Percentiles rank a stretch among this genome's conserved stretches.
Conservation (phyloP, 2,113 vertebrate genomes). For the Chamaea fasciata region DNA sequence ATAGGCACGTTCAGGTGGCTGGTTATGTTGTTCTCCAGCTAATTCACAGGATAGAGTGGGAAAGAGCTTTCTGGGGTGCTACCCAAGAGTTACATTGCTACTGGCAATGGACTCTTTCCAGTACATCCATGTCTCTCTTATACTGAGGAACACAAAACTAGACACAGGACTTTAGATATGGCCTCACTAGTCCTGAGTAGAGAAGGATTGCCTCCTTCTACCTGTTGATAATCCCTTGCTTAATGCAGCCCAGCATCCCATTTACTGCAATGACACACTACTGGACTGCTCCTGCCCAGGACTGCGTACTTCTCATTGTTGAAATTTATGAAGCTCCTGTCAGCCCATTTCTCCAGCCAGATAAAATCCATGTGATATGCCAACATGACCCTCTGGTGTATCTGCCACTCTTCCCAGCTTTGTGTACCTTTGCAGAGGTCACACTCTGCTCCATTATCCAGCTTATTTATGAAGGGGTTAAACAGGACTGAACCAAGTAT, state of each 20-base stretch:
- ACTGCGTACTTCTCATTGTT: neutral
- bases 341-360: neutral
- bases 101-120: neutral
- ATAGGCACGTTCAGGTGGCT: neutral
- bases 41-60: neutral
- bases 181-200: neutral
- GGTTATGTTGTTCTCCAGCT: neutral
- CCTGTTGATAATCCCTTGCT: neutral
- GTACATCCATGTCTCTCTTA: neutral
- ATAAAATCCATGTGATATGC: neutral
- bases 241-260: neutral
- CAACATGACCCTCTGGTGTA: neutral
- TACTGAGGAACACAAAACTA: neutral
- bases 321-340: neutral
- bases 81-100: neutral
- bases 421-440: neutral
- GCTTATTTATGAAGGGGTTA: neutral
- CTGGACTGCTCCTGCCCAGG: neutral
- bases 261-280: neutral
- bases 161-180: neutral
- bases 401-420: neutral
- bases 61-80: neutral
- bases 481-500: neutral
- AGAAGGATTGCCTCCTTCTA: neutral
- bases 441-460: neutral